Conservation (phyloP, 1,140 invertebrate genomes). For the Drosophila miranda region DNA sequence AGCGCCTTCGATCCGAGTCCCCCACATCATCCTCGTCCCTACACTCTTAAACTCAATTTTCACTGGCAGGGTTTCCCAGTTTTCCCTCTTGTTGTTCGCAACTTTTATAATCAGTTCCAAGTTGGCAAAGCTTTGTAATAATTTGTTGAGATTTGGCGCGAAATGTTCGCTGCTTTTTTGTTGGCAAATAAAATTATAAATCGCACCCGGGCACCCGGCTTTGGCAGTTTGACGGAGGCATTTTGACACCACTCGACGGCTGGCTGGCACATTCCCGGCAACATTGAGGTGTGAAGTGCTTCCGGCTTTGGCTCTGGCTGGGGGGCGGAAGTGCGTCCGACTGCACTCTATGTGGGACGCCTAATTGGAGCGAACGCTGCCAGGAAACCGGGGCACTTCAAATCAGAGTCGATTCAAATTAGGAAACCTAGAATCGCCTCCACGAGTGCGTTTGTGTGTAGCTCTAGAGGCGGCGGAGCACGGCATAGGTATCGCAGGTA, state of each 20-base stretch:
- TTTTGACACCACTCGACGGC: slow-evolving; percentile 23
- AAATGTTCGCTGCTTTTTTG: slow-evolving; percentile 51
- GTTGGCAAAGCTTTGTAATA: slow-evolving; percentile 76
- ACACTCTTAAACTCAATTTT: slow-evolving; percentile 47
- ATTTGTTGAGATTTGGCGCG: slow-evolving; percentile 75
- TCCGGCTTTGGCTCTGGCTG: slow-evolving; percentile 2
- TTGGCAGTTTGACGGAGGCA: slow-evolving; percentile 28
- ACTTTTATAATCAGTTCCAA: slow-evolving; percentile 78
- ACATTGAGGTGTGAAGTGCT: slow-evolving; percentile 7
- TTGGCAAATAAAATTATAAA: slow-evolving; percentile 36
- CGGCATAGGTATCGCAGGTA: slow-evolving; percentile 55
- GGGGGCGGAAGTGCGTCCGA: slow-evolving; percentile 24
- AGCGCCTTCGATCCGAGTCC: background rate
- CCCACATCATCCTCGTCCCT: background rate
- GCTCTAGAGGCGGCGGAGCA: slow-evolving; percentile 40
- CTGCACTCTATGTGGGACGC: slow-evolving; percentile 21
- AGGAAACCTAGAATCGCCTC: background rate
- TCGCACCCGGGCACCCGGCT: slow-evolving; percentile 13
- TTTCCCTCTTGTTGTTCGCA: slow-evolving; percentile 26
- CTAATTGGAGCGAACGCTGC: slow-evolving; percentile 32
- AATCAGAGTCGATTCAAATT: slow-evolving; percentile 32
- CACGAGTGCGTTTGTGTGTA: background rate
- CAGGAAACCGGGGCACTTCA: background rate
- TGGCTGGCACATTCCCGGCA: slow-evolving; percentile 16
- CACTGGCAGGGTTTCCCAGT: slow-evolving; percentile 20